Percentiles rank a stretch among this genome's conserved stretches.
phyloP scores from a whole-genome alignment of 2,797 vertebrate species.

The Kryptopterus vitreolus region DNA sequence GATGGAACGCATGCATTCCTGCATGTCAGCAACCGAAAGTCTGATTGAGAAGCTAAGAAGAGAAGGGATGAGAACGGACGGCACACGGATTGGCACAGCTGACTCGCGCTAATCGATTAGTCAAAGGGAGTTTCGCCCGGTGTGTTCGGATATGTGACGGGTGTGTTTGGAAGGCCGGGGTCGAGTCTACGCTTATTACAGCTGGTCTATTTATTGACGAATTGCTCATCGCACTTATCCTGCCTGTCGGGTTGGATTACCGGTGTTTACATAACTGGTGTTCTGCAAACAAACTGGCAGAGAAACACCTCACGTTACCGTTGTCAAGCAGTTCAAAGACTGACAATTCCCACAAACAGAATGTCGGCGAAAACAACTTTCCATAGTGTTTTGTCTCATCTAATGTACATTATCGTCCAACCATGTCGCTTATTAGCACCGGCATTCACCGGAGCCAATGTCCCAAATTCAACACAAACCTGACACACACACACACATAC shows the following conservation, averaged over 20 bases:
- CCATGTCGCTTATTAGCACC: too few relatives aligned
- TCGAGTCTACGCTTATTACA: slow-evolving; percentile 5
- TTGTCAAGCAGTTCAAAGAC: too few relatives aligned
- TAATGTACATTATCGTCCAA: too few relatives aligned
- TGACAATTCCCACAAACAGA: too few relatives aligned
- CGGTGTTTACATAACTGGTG: neutral
- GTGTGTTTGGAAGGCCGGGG: neutral
- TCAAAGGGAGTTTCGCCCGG: neutral
- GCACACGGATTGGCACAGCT: neutral
- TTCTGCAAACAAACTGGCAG: neutral
- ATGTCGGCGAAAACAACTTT: too few relatives aligned
- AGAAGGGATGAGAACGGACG: too few relatives aligned
- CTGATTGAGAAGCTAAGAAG: neutral
- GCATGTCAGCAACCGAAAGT: neutral
- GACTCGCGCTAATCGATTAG: neutral
- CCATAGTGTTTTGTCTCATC: too few relatives aligned
- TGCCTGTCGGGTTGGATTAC: neutral
- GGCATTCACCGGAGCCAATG: too few relatives aligned
- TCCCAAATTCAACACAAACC: too few relatives aligned
- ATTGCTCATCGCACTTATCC: slow-evolving; percentile 8
- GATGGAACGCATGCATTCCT: neutral
- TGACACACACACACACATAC: too few relatives aligned
- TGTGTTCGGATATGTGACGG: neutral
- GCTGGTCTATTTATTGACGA: slow-evolving; percentile 14
- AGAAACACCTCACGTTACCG: too few relatives aligned